phyloP scores from a whole-genome alignment of 2,888 invertebrate species.

The Sinohyriopsis cumingii region DNA sequence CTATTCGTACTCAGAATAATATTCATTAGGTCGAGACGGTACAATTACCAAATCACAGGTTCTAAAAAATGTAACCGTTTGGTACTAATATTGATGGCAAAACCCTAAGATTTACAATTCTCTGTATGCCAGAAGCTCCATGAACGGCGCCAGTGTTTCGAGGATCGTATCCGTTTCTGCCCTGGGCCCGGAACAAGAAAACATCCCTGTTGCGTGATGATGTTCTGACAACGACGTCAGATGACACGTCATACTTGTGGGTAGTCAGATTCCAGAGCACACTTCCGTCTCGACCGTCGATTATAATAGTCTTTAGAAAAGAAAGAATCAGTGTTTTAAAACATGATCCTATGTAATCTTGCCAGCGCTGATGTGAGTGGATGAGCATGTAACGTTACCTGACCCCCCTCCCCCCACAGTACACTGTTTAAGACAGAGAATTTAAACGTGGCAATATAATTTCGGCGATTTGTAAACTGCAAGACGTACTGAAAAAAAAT shows the following conservation, averaged over 20 bases:
- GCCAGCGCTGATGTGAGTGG: background rate
- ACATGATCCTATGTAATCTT: background rate
- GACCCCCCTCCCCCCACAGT: too few species aligned
- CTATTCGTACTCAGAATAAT: too few species aligned
- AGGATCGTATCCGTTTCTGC: slow-evolving; percentile 41
- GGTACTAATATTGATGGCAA: too few species aligned
- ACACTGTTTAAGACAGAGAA: too few species aligned
- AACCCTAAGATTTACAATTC: slow-evolving; percentile 34
- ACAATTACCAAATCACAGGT: too few species aligned
- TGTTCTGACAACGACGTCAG: slow-evolving; percentile 59
- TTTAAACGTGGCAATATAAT: too few species aligned
- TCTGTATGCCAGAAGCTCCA: slow-evolving; percentile 51
- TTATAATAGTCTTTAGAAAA: slow-evolving; percentile 46
- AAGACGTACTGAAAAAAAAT: too few species aligned
- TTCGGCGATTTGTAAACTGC: too few species aligned
- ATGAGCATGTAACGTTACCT: too few species aligned
- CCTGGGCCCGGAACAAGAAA: slow-evolving; percentile 59
- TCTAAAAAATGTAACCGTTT: too few species aligned
- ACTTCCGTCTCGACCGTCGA: slow-evolving; percentile 60
- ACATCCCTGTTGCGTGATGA: slow-evolving; percentile 47
- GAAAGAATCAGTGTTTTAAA: background rate
- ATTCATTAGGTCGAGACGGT: too few species aligned
- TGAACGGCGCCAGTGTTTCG: slow-evolving; percentile 42
- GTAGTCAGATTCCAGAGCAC: slow-evolving; percentile 58
- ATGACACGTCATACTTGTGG: slow-evolving; percentile 55